Conservation (phyloP, 1,140 invertebrate genomes). For the Aporrectodea caliginosa region DNA sequence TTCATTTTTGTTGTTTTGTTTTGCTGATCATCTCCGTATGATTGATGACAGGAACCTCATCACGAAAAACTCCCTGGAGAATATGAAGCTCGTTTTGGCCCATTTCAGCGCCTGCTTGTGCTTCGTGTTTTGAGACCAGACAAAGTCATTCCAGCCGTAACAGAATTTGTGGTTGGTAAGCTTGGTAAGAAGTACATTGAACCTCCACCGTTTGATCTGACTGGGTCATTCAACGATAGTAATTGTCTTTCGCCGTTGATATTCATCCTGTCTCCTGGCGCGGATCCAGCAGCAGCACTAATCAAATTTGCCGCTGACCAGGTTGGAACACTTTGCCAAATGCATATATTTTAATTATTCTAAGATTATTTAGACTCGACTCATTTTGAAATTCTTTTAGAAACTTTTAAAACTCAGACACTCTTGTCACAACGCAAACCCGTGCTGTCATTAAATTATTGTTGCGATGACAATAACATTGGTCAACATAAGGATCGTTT, state of each 20-base stretch:
- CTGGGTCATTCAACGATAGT: conserved; percentile 77
- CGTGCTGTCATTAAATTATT: not conserved
- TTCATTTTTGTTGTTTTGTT: too few species aligned
- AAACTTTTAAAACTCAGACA: not conserved
- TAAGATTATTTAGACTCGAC: not conserved
- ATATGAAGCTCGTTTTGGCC: conserved; percentile 63
- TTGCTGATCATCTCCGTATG: conserved; percentile 48
- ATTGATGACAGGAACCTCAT: conserved; percentile 62
- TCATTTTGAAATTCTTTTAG: not conserved
- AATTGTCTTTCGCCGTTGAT: conserved; percentile 78
- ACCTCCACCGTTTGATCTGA: conserved; percentile 78
- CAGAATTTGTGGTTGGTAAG: conserved; percentile 70
- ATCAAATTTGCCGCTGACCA: conserved; percentile 75
- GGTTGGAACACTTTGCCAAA: conserved; percentile 13
- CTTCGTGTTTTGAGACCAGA: conserved; percentile 79
- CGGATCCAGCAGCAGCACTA: conserved; percentile 78
- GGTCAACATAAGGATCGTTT: not conserved
- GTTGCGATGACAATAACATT: not conserved
- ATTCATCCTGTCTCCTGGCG: conserved; percentile 85
- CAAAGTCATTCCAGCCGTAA: conserved; percentile 72
- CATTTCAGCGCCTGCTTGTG: conserved; percentile 74
- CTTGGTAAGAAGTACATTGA: conserved; percentile 78
- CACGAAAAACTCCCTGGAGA: conserved; percentile 62
- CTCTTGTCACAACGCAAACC: not conserved
- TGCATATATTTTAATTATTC: not conserved